phyloP scores from a whole-genome alignment of 2,888 invertebrate species.

The Dicycla oo region DNA sequence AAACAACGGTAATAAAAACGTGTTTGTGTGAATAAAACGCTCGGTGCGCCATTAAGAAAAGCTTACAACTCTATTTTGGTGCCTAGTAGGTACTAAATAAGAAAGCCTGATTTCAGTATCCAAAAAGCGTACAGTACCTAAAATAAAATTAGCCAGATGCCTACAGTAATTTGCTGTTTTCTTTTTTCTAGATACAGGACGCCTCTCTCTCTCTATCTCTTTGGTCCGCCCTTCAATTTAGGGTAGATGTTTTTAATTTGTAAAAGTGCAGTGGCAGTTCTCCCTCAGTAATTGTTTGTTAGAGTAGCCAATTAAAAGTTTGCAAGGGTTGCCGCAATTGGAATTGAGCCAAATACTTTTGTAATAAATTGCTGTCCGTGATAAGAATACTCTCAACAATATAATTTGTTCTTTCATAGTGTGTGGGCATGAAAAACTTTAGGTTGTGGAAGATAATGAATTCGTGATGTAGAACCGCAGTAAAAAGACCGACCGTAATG shows the following conservation, averaged over 20 bases:
- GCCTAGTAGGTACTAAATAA: neutral
- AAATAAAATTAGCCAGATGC: constrained; percentile 23
- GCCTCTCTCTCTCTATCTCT: neutral
- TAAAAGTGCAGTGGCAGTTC: constrained; percentile 64
- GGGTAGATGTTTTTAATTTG: constrained; percentile 42
- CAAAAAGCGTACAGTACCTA: constrained; percentile 26
- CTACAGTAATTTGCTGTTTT: constrained; percentile 7
- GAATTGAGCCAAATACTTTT: constrained; percentile 74
- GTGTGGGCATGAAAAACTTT: constrained; percentile 63
- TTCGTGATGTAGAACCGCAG: constrained; percentile 59
- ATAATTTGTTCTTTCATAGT: constrained; percentile 66
- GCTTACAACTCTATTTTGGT: neutral
- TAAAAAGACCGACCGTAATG: constrained; percentile 60
- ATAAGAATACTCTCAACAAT: constrained; percentile 71
- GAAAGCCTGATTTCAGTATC: neutral
- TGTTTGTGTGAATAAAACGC: too few relatives aligned
- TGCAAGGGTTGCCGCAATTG: constrained; percentile 74
- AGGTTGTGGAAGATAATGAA: constrained; percentile 60
- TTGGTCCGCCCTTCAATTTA: constrained; percentile 16
- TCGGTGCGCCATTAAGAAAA: too few relatives aligned
- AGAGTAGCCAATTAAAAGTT: constrained; percentile 80
- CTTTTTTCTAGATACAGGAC: neutral
- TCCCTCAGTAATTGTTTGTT: constrained; percentile 69
- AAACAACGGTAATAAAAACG: too few relatives aligned
- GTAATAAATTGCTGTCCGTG: constrained; percentile 72